Evolutionary conservation across 2,888 invertebrate genomes (phyloP).

Genomic region (Brachylomia viminalis): DNA sequence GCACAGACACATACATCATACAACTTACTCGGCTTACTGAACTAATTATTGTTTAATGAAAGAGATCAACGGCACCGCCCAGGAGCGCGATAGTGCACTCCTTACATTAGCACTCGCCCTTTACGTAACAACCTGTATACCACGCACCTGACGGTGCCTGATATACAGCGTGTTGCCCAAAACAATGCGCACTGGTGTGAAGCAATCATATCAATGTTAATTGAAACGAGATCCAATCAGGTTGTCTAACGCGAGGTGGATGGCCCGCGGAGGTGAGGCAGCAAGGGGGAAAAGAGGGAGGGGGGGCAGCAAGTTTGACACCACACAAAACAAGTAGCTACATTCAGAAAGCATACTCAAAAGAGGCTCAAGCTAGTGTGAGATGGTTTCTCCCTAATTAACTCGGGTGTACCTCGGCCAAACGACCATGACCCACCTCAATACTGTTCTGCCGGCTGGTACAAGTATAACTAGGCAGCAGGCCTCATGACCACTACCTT

Average conservation of each 20-base stretch:
- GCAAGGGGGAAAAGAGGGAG: neutral
- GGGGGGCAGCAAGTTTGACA: neutral
- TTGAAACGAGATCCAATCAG: constrained; percentile 56
- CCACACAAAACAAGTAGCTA: neutral
- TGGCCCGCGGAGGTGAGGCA: constrained; percentile 6
- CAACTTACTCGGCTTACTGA: neutral
- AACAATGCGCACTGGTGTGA: constrained; percentile 39
- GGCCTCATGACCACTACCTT: neutral
- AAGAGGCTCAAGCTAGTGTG: neutral
- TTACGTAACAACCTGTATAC: constrained; percentile 31
- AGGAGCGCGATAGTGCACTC: neutral
- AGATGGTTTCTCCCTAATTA: neutral
- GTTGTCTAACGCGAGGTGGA: constrained; percentile 39
- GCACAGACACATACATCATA: neutral
- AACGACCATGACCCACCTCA: neutral
- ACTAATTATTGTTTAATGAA: neutral
- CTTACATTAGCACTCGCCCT: constrained; percentile 19
- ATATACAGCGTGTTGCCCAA: constrained; percentile 15
- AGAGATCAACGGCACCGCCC: neutral
- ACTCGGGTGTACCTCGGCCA: neutral
- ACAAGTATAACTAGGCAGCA: too few species aligned
- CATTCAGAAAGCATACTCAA: constrained; percentile 26
- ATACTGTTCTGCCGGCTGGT: neutral
- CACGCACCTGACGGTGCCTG: constrained; percentile 7
- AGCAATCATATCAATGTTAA: constrained; percentile 57